Evolutionary conservation across 2,888 invertebrate genomes (phyloP), one percentile per base, ranked within the genome.

Genomic region (Aphidius colemani): DNA sequence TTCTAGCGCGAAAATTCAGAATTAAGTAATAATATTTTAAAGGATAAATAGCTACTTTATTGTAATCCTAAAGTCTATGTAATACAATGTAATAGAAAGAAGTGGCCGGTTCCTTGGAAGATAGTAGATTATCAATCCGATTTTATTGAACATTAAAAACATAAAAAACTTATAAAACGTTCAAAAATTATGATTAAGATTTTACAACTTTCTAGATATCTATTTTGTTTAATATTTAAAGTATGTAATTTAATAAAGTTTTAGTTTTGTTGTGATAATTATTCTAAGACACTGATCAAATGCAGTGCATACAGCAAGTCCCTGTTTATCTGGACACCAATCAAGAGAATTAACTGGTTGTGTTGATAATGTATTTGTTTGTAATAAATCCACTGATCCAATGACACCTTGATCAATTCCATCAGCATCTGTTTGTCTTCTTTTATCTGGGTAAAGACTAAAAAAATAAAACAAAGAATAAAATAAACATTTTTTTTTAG

Each of bases 271-370:
- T 7, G 93, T 90, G 67, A 97, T 90, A 43, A 97, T 81, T 5
- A 97, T 89, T 46, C 97, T 85, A 6, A 98, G 83, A 63, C 89
- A 90, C 83, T 98, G 97, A 85, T 98, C 97, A 81, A 97, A 96
- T 0, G 96, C 88, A 2, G 95, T 93, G 76, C 94, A 93, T 1
- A 96, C 90, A 7, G 92, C 92, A 4, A 98, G 85, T 0, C 97
- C 97, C 53, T 88, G 83, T 79, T 96, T 96, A 79, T 97, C 96
- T 0, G 89, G 87, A 82, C 93, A 94, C 97, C 97, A 98, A 77
- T 96, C 95, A 70, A 94, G 90, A 8, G 92, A 88, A 76, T 91
- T 91, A 68, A 98, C 89, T 0, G 97, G 97, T 79, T 98, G 97
- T 6, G 91, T 86, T 13, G 95, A 92, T 61, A 97, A 75, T 0